Conservation (phyloP, 2,888 invertebrate genomes). For the Cryptocephalus primarius region DNA sequence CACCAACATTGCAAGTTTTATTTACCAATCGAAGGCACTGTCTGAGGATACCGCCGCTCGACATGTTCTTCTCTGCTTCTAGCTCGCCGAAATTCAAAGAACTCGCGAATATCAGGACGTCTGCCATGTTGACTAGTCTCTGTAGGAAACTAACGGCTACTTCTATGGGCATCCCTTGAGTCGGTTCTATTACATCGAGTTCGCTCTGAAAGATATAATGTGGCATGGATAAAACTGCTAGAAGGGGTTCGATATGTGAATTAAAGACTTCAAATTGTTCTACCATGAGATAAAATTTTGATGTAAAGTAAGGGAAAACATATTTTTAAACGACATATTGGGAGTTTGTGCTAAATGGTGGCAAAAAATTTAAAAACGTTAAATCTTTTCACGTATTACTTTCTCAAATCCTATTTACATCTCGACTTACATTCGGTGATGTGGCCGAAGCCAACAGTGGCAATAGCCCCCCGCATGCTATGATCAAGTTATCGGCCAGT, state of each 20-base stretch:
- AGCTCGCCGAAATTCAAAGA: constrained; percentile 95
- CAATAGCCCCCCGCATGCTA: constrained; percentile 93
- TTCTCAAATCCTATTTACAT: too few relatives aligned
- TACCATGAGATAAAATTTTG: too few relatives aligned
- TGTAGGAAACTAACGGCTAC: constrained; percentile 98
- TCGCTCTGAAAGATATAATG: constrained; percentile 63
- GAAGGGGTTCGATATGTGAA: too few relatives aligned
- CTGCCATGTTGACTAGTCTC: constrained; percentile 95
- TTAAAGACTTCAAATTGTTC: too few relatives aligned
- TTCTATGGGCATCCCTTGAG: constrained; percentile 97
- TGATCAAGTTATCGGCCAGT: constrained; percentile 95
- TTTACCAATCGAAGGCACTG: constrained; percentile 90
- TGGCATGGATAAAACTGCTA: too few relatives aligned
- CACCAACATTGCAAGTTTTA: constrained; percentile 9
- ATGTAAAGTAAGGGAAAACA: too few relatives aligned
- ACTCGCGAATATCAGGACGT: constrained; percentile 96
- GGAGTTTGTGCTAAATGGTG: too few relatives aligned
- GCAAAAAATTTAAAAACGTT: too few relatives aligned
- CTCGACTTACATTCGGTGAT: constrained; percentile 81
- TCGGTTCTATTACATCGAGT: constrained; percentile 94
- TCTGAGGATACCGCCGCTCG: constrained; percentile 93
- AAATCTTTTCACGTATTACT: too few relatives aligned
- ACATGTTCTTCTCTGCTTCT: constrained; percentile 99
- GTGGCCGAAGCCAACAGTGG: constrained; percentile 96
- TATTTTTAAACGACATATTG: too few relatives aligned